Conservation (phyloP, 2,888 invertebrate species). For the Alviniconcha strummeri region DNA sequence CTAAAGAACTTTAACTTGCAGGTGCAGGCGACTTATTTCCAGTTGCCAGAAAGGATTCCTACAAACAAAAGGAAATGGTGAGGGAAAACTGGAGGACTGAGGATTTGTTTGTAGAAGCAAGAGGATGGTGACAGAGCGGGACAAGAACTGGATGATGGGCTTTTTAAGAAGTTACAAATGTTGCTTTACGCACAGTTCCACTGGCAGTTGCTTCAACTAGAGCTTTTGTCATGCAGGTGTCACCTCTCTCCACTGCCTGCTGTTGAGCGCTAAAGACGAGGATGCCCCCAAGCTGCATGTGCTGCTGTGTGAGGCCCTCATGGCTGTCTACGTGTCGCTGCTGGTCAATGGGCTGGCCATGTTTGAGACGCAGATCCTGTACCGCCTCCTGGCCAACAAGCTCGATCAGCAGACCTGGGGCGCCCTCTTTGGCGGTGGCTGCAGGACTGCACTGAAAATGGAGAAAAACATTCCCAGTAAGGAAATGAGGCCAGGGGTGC, state of each 20-base stretch:
- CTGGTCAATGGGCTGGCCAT: conserved; percentile 94
- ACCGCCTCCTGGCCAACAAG: conserved; percentile 84
- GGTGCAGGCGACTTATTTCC: no score
- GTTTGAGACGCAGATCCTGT: conserved; percentile 92
- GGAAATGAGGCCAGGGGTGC: conserved; percentile 5
- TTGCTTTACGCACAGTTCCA: no score
- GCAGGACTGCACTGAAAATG: conserved; percentile 69
- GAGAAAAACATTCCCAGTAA: conserved; percentile 41
- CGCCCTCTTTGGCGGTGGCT: conserved; percentile 73
- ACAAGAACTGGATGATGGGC: no score
- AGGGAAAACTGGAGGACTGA: no score
- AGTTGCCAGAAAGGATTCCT: no score
- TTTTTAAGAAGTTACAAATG: no score
- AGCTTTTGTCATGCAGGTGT: conserved; percentile 81
- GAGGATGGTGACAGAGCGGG: no score
- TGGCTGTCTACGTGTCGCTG: conserved; percentile 93
- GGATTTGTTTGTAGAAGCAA: no score
- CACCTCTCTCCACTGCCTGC: conserved; percentile 90
- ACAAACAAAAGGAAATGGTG: no score
- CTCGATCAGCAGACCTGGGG: conserved; percentile 86
- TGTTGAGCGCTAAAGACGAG: conserved; percentile 95
- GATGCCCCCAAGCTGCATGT: conserved; percentile 94
- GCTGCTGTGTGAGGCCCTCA: conserved; percentile 93
- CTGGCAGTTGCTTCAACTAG: no score
- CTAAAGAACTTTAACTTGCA: no score